Conservation (phyloP, 2,113 vertebrate genomes). For the Poeciliopsis occidentalis region DNA sequence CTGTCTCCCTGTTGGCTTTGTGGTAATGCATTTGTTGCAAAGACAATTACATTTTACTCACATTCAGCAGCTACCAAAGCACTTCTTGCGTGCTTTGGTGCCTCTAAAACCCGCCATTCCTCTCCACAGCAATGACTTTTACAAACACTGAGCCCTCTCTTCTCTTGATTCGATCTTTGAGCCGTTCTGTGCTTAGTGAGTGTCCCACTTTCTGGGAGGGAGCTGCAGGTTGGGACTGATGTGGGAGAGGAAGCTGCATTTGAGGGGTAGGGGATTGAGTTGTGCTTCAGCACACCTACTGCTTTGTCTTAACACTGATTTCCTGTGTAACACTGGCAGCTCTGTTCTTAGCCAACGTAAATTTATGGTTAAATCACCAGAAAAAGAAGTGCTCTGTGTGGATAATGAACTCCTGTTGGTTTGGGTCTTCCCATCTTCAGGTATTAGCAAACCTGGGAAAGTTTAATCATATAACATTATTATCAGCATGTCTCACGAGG, state of each 20-base stretch:
- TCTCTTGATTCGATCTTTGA: background rate
- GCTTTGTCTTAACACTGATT: slow-evolving; percentile 54
- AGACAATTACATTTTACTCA: slow-evolving; percentile 61
- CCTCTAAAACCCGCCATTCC: background rate
- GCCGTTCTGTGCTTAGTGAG: slow-evolving; percentile 11
- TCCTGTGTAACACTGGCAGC: slow-evolving; percentile 37
- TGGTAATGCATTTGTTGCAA: slow-evolving; percentile 45
- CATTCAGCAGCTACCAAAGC: slow-evolving; percentile 55
- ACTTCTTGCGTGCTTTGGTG: slow-evolving; percentile 8
- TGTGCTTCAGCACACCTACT: slow-evolving; percentile 40
- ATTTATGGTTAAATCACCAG: slow-evolving; percentile 24
- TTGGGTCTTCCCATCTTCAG: background rate
- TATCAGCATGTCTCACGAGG: background rate
- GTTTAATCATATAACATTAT: background rate
- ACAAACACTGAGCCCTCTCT: slow-evolving; percentile 3
- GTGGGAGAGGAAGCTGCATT: slow-evolving; percentile 46
- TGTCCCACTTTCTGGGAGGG: background rate
- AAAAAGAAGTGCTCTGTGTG: slow-evolving; percentile 23
- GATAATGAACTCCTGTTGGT: background rate
- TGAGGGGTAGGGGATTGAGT: slow-evolving; percentile 6
- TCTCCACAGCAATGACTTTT: slow-evolving; percentile 24
- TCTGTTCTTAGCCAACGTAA: slow-evolving; percentile 41
- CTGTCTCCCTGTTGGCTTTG: slow-evolving; percentile 40
- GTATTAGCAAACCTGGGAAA: background rate
- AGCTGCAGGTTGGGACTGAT: slow-evolving; percentile 34